Base-by-base conservation (phyloP, 1,140 invertebrate genomes). In the Calephelis virginiensis region DNA sequence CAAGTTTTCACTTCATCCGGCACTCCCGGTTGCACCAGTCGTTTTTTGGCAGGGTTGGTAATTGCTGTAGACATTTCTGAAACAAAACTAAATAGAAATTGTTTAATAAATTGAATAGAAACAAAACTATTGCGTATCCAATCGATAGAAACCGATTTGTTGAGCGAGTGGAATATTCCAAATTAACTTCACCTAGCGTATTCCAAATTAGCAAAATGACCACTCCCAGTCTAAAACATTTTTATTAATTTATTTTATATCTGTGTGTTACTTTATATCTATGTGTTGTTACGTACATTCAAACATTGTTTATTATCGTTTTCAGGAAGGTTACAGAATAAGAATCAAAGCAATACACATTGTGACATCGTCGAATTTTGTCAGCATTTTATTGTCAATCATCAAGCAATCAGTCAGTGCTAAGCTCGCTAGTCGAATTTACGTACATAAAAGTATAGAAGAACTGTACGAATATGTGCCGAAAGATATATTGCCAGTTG, bases 331-430 rank as follows among this genome's bases (percentile, higher is more conserved):
- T 8, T 93, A 93, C 56, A 93, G 93, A 0, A 83, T 91, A 40
- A 92, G 93, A 81, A 91, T 94, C 68, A 94, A 93, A 78, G 93
- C 92, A 6, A 92, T 94, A 61, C 93, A 94, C 75, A 92, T 94
- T 70, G 72, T 93, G 46, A 92, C 92, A 70, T 89, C 91, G 0
- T 91, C 92, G 9, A 75, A 80, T n/a, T 92, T 90, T 69, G 80
- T 92, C 11, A 91, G 92, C 67, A 90, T 83, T 66, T 63, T 92
- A 37, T 70, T 93, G 14, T 84, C 80, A 43, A 47, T 93, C 50
- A 61, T 92, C 9, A 93, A 93, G 74, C 84, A 86, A 63, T 76
- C 81, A 11, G 71, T 93, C 3, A 90, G 88, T 68, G 85, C 89
- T 53, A 93, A 93, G 76, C 75, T 93, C 6, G 86, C 83, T 0